phyloP scores from a whole-genome alignment of 1,140 invertebrate genomes.

The Pollicipes pollicipes region DNA sequence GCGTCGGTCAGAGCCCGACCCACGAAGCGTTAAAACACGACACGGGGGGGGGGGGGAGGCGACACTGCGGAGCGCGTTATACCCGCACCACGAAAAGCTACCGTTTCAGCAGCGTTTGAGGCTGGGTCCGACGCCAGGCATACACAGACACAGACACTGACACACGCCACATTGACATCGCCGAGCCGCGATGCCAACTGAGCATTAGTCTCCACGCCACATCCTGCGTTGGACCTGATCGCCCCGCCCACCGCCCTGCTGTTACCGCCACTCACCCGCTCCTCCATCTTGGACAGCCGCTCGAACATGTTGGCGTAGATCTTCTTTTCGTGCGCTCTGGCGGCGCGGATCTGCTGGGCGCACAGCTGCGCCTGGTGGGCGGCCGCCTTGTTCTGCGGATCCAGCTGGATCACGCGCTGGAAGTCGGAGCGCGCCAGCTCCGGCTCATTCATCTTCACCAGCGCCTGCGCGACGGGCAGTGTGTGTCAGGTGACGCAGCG shows the following conservation, averaged over 20 bases:
- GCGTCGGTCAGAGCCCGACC: no score
- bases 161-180: no score
- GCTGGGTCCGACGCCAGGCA: no score
- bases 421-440: constrained; percentile 64
- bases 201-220: no score
- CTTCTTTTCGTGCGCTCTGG: constrained; percentile 64
- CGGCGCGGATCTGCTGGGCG: constrained; percentile 51
- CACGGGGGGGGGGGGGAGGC: no score
- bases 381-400: constrained; percentile 68
- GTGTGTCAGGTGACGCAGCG: neutral
- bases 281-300: constrained; percentile 55
- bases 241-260: neutral
- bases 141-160: no score
- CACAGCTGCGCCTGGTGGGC: constrained; percentile 53
- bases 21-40: no score
- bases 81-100: no score
- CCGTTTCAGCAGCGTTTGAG: no score
- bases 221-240: no score
- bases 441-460: constrained; percentile 53
- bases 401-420: constrained; percentile 44
- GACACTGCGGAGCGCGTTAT: no score
- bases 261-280: constrained; percentile 41
- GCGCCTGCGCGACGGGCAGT: constrained; percentile 36
- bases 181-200: no score
- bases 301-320: constrained; percentile 86